Evolutionary conservation across 2,113 vertebrate species (phyloP).

Genomic region (Oryzias curvinotus): DNA sequence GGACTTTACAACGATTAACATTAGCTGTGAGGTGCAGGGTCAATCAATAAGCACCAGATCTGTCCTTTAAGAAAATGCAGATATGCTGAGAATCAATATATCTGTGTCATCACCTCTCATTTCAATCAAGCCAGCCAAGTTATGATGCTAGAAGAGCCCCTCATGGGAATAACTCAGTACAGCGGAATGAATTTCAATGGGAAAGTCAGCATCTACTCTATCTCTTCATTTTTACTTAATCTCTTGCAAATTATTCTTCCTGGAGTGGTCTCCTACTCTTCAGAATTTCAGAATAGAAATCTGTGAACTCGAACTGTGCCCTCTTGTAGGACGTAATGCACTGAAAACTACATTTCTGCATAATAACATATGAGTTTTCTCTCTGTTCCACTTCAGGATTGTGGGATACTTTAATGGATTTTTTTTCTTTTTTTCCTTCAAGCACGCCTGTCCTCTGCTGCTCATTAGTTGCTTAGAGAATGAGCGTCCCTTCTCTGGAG

Average conservation of each 20-base stretch:
- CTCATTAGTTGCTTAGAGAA: not conserved
- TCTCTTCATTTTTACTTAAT: not conserved
- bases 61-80: slow-evolving; percentile 67
- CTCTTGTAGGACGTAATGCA: not conserved
- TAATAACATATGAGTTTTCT: not conserved
- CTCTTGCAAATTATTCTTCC: slow-evolving; percentile 10
- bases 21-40: slow-evolving; percentile 53
- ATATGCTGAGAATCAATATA: slow-evolving; percentile 65
- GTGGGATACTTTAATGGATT: not conserved
- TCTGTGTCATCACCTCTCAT: slow-evolving; percentile 64
- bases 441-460: not conserved
- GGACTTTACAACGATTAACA: slow-evolving; percentile 59
- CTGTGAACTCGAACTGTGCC: not conserved
- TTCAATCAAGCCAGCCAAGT: slow-evolving; percentile 51
- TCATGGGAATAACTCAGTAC: slow-evolving; percentile 8
- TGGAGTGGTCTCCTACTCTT: not conserved
- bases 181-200: slow-evolving; percentile 53
- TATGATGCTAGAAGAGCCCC: slow-evolving; percentile 48
- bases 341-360: not conserved
- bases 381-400: not conserved
- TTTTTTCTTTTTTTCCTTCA: not conserved
- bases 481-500: slow-evolving; percentile 14
- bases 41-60: slow-evolving; percentile 58
- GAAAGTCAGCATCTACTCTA: slow-evolving; percentile 1
- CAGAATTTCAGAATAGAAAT: not conserved